phyloP scores from a whole-genome alignment of 2,797 vertebrate species.

The Botia almorhae region DNA sequence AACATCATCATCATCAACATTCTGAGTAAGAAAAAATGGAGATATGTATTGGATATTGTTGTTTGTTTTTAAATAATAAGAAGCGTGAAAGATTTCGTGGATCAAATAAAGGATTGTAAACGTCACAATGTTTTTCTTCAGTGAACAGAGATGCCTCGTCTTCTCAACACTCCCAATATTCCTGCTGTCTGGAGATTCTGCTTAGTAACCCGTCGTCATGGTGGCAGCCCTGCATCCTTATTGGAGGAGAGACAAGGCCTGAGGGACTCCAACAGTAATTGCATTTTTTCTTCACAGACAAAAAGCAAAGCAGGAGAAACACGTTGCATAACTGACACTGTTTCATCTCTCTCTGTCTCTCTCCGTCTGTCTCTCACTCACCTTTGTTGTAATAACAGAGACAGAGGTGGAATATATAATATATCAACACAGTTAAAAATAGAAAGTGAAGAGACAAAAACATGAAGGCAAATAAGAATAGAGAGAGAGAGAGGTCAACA shows the following conservation, averaged over 20 bases:
- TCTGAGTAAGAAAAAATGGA: too few species aligned
- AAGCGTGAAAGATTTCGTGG: too few species aligned
- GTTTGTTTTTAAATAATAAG: too few species aligned
- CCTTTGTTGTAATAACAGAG: constrained; percentile 34
- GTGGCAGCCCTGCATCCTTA: constrained; percentile 60
- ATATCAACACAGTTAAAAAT: constrained; percentile 33
- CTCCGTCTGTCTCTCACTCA: constrained; percentile 5
- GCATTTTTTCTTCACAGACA: constrained; percentile 40
- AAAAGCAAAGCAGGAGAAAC: constrained; percentile 54
- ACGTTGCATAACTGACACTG: constrained; percentile 55
- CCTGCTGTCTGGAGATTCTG: constrained; percentile 62
- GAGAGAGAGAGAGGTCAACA: constrained; percentile 2
- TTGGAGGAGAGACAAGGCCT: constrained; percentile 63
- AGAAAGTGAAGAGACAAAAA: neutral
- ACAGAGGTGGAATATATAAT: constrained; percentile 34
- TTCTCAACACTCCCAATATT: constrained; percentile 26
- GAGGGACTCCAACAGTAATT: constrained; percentile 46
- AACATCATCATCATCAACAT: too few species aligned
- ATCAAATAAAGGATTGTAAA: too few species aligned
- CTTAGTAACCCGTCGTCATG: constrained; percentile 72
- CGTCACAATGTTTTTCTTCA: too few species aligned
- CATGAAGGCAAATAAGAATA: neutral
- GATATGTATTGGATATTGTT: too few species aligned
- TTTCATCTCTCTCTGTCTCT: constrained; percentile 31
- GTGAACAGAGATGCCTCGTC: too few species aligned